These are phyloP conservation scores for Pao palembangensis DNA, from an alignment of 2,113 vertebrate species.

Conservation along the genomic window DNA sequence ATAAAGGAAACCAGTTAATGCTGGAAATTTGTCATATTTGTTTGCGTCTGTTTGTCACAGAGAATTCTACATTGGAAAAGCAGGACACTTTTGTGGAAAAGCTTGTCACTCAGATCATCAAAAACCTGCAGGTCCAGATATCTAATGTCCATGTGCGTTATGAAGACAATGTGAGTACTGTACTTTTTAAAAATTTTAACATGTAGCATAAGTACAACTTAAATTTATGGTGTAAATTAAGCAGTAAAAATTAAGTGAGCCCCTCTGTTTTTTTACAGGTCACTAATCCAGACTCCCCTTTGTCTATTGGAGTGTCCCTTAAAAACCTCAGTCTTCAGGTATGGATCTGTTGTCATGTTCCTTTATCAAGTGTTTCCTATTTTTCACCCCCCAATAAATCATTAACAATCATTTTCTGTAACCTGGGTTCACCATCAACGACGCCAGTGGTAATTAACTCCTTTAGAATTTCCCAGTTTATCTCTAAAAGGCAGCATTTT, in stretches of 20 bases:
- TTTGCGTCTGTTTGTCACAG: constrained; percentile 68
- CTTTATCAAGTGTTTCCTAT: neutral
- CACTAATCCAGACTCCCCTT: constrained; percentile 85
- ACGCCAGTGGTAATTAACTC: too few relatives aligned
- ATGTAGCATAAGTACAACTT: neutral
- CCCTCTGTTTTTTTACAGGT: constrained; percentile 72
- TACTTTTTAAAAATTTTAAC: neutral
- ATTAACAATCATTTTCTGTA: neutral
- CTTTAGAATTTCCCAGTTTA: too few relatives aligned
- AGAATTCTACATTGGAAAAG: constrained; percentile 81
- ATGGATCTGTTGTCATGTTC: constrained; percentile 29
- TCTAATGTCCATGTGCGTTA: constrained; percentile 95
- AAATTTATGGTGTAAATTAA: neutral
- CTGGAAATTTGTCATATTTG: too few relatives aligned
- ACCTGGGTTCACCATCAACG: neutral
- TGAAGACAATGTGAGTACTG: constrained; percentile 93
- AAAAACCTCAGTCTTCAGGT: constrained; percentile 98
- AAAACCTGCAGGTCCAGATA: constrained; percentile 97
- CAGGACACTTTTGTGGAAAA: constrained; percentile 96
- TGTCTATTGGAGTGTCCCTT: constrained; percentile 94
- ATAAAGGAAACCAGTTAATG: neutral
- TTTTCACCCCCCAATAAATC: neutral
- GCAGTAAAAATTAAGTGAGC: neutral
- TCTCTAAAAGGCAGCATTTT: too few relatives aligned
- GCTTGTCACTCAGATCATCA: constrained; percentile 94